Base-by-base conservation (phyloP, 2,113 vertebrate species). In the Synchiropus splendidus region DNA sequence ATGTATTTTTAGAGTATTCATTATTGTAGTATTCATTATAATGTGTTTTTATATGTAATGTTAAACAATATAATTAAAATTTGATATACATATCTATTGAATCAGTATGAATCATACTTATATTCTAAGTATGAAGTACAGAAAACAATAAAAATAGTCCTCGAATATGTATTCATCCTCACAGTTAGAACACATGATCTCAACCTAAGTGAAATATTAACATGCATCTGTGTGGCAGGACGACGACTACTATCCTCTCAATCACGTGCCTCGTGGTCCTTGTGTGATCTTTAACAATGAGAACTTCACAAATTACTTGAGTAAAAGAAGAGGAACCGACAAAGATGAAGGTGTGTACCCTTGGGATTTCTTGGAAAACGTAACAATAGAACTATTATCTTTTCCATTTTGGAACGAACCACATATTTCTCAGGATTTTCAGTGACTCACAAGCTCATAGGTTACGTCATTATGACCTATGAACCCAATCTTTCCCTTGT, bases 261-360 rank as follows among this genome's bases (percentile, higher is more conserved):
- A 0, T 12, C 60, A 43, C 13, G 39, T 0, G 2, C 84, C 84
- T 32, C 55, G 35, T 11, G 82, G 84, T 34, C 0, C 10, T 6
- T 86, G 84, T 31, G 34, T 82, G 10, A 52, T 86, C 54, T 50
- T 86, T 58, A 86, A 71, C 63, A 86, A 83, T 33, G 54, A 77
- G 6, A 0, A 12, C 0, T 86, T 85, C 40, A 0, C 0, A 1
- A 0, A 0, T n/a, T n/a, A n/a, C 0, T 3, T 81, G 36, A 1
- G 0, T 0, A 1, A 14, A 1, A 65, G 84, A 38, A 1, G 0
- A 2, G 84, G 84, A 43, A 78, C 70, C 32, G 16, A 57, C 3
- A 0, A 31, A 36, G 84, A 86, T 45, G 56, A 14, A 34, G 27
- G 83, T 86, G 51, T 2, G 70, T 40, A 18, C 61, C 17, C 10